Base-by-base conservation (phyloP, 2,797 vertebrate species). In the Aeoliscus strigatus region DNA sequence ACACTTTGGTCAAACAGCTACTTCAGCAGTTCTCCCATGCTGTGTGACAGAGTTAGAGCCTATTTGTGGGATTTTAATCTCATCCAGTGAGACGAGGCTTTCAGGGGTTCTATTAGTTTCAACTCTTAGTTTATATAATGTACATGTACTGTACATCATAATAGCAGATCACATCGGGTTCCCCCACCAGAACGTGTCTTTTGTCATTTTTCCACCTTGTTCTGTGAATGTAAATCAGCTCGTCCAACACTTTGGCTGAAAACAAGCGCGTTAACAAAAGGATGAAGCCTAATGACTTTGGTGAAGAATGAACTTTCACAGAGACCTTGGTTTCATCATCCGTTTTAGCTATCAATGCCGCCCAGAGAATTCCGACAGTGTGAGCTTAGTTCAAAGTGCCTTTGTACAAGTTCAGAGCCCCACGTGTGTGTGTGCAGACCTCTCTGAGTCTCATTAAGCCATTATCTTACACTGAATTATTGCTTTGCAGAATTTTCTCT, bases 11-110 rank as follows among this genome's bases (percentile, higher is more conserved):
- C 64, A 70, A 77, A 67, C 9, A n/a, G 39, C 63, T 39, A 62
- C 54, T 71, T 85, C 75, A 75, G 79, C 80, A 75, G 34, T 82
- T 77, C 60, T 35, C 51, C 24, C 32, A 2, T 34, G 52, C 63
- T 62, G 46, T 56, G 56, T 54, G 58, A 45, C 47, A 14, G 27
- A 65, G 53, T 63, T 49, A 70, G 70, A 42, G 40, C 34, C 31
- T 62, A 45, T 66, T 62, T 77, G 26, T 70, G 48, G 40, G 44
- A 56, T 60, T 64, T 60, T 47, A 37, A 27, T 54, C 44, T 61
- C 25, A 31, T 53, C 34, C 40, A 36, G 36, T 43, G 31, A 56
- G 41, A 47, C 14, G 11, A 13, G 13, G 28, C 36, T 44, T 36
- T 55, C 29, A 32, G 28, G 57, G 59, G 28, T 37, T 36, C 10